Percentiles rank a stretch among this genome's conserved stretches.
phyloP scores from a whole-genome alignment of 2,113 vertebrate genomes.

The Todiramphus chloris region DNA sequence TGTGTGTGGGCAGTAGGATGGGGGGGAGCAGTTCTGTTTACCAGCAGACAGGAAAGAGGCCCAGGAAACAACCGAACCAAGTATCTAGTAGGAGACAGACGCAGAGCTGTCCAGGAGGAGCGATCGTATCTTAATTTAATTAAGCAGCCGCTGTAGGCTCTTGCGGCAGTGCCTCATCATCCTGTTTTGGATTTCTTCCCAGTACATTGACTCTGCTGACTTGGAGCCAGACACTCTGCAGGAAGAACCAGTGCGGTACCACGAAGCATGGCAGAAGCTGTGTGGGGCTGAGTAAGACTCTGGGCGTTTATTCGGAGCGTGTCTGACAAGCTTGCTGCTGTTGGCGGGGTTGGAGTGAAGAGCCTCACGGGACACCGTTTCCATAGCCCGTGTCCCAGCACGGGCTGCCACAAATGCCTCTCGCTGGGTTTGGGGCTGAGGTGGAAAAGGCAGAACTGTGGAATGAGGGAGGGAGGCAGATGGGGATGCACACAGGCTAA shows the following conservation, averaged over 20 bases:
- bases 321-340: not conserved
- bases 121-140: not conserved
- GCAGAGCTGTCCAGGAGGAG: not conserved
- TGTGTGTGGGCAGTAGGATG: not conserved
- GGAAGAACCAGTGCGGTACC: constrained; percentile 93
- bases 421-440: not conserved
- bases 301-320: not conserved
- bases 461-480: not conserved
- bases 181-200: not conserved
- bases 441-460: not conserved
- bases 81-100: not conserved
- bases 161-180: not conserved
- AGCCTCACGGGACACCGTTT: not conserved
- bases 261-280: constrained; percentile 97
- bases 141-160: not conserved
- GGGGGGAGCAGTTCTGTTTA: not conserved
- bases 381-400: not conserved
- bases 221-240: constrained; percentile 86
- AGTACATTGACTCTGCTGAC: constrained; percentile 95
- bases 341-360: not conserved
- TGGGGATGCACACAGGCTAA: not conserved
- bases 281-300: constrained; percentile 90
- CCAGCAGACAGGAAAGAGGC: not conserved
- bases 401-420: accelerated
- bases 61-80: not conserved